Base-by-base conservation (phyloP, 2,888 invertebrate genomes). In the Acrobasis repandana region DNA sequence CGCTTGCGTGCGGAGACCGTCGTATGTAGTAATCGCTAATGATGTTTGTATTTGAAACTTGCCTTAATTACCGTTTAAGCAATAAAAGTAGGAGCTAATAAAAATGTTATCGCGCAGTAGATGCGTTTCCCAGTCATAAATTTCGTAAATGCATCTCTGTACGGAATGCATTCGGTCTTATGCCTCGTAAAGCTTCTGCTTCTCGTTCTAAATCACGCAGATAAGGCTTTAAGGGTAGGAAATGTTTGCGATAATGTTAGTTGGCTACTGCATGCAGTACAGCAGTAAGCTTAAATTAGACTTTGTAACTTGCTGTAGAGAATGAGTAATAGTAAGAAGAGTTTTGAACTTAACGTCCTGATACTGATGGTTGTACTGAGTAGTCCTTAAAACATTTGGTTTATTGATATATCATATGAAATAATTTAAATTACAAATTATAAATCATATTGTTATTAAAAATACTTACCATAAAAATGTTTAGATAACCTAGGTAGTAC, bases 111-210 rank as follows among this genome's bases (percentile, higher is more conserved):
- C 58, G 58, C 48, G 34, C 58, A 61, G 63, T 69, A 68, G 76
- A 76, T 76, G 72, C 69, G 65, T 75, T 77, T 75, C 78, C 68
- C 62, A 68, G 63, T 67, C 63, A 75, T 81, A 78, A 81, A 81
- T 72, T 68, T 69, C 65, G 67, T 72, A 72, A 74, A 76, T 77
- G 76, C 76, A 80, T 72, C 75, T 71, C 70, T 69, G 74, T 74
- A 67, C 61, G 62, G 59, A 68, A 68, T 36, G 57, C 57, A 48
- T 48, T 33, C 34, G 5, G 57, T 15, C 34, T 57, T 47, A 6
- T 34, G 47, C 47, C 57, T 47, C 57, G 47, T 57, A 57, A 48
- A 48, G 34, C 38, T 56, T 28, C 46, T 33, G 49, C 18, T 36
- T 50, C 49, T 49, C 36, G 14, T 36, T 36, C 49, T 58, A 58